These are phyloP conservation scores for Arctocebus calabarensis DNA, from an alignment of 2,797 vertebrate genomes.

Conservation along the genomic window DNA sequence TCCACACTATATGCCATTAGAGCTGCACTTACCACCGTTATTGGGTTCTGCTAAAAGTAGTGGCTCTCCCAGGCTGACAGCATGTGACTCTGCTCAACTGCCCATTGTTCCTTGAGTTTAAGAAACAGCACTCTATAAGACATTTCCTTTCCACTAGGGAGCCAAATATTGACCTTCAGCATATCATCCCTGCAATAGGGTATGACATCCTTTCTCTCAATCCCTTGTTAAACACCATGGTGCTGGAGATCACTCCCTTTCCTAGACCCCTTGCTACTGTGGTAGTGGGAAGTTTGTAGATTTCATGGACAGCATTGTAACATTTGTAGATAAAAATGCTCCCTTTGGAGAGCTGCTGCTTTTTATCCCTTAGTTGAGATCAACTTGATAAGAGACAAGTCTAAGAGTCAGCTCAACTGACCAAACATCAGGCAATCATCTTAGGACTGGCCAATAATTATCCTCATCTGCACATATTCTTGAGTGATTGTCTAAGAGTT, in stretches of 20 bases:
- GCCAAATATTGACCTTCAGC: no score
- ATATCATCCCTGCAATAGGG: no score
- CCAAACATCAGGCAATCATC: background rate
- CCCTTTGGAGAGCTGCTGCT: background rate
- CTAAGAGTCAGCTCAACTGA: background rate
- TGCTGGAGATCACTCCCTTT: background rate
- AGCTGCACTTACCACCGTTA: background rate
- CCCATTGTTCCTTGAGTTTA: background rate
- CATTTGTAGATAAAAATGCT: background rate
- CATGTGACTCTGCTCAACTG: background rate
- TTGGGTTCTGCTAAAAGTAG: background rate
- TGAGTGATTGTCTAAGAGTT: background rate
- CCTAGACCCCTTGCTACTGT: background rate
- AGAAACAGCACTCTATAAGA: background rate
- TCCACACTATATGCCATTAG: background rate
- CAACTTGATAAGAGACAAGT: background rate
- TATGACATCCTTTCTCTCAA: background rate
- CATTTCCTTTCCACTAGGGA: background rate
- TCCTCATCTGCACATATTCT: background rate
- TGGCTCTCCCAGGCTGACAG: no score
- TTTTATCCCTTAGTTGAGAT: background rate
- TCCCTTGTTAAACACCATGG: background rate
- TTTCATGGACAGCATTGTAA: background rate
- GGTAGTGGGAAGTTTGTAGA: background rate
- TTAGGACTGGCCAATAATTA: background rate